Base-by-base conservation (phyloP, 2,113 vertebrate species). In the Triplophysa rosa region DNA sequence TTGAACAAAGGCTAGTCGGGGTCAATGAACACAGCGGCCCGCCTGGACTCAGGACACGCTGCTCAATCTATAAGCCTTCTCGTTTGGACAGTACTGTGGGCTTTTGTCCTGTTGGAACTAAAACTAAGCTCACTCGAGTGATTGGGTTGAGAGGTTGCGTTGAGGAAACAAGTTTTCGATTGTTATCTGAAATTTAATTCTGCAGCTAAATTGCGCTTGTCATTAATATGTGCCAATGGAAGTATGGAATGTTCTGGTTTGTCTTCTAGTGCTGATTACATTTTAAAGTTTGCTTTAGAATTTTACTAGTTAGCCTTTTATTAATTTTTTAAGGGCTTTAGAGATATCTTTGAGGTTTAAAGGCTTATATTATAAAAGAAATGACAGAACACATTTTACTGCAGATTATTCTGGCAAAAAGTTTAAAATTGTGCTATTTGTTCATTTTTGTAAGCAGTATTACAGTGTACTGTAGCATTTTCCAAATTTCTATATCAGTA, bases 1-100 rank as follows among this genome's bases (percentile, higher is more conserved):
- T 77, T 74, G 65, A 66, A 19, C 63, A 54, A 65, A 69, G 81
- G 80, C 80, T 79, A 79, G 78, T 56, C 17, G 19, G 80, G 85
- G 83, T 85, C 83, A 81, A 3, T 70, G 78, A 75, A n/a, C 59
- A 47, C 49, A 67, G 72, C 12, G 8, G 21, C 70, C 59, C 78
- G 45, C 67, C 49, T 71, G 42, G 77, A 75, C 59, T 52, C 40
- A 59, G 23, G 69, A 69, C 19, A 59, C 47, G 59, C 4, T 11
- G 33, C 16, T 47, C 40, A 65, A 24, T 45, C 16, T 75, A 45
- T 69, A 66, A 49, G 19, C 5, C 13, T 67, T 49, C 42, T 65
- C 23, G 1, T 80, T 19, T 45, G 40, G 42, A 62, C 23, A 21
- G 33, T 62, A 64, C 59, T 71, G 78, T 29, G 21, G 59, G 21